Evolutionary conservation across 2,797 vertebrate genomes (phyloP).

Genomic region (Chlorospingus flavigularis): DNA sequence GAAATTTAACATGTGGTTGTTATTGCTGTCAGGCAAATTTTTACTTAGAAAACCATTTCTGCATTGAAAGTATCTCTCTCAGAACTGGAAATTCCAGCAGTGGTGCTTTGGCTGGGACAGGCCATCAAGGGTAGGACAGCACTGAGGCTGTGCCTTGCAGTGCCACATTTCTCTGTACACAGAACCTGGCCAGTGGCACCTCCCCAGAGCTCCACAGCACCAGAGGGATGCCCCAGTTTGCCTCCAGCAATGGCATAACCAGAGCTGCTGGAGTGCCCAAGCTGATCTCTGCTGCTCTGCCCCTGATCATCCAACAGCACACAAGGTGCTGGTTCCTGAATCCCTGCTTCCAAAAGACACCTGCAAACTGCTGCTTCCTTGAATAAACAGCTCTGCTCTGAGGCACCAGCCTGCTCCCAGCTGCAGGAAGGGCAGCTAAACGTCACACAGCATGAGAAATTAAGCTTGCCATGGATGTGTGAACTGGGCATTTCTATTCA

Average conservation of each 20-base stretch:
- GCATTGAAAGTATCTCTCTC: background rate
- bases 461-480: background rate
- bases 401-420: background rate
- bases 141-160: background rate
- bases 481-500: background rate
- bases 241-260: background rate
- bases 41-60: background rate
- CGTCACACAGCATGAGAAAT: background rate
- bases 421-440: background rate
- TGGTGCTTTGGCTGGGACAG: background rate
- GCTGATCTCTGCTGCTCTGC: background rate
- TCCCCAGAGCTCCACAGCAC: background rate
- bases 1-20: background rate
- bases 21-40: background rate
- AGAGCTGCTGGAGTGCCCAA: background rate
- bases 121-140: rapidly evolving
- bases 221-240: background rate
- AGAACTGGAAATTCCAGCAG: background rate
- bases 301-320: background rate
- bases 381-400: background rate
- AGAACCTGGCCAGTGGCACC: rapidly evolving
- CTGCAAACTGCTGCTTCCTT: background rate
- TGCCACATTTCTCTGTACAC: rapidly evolving
- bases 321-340: background rate
- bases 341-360: background rate